phyloP scores from a whole-genome alignment of 2,113 vertebrate species.

The Nyctibius bracteatus region DNA sequence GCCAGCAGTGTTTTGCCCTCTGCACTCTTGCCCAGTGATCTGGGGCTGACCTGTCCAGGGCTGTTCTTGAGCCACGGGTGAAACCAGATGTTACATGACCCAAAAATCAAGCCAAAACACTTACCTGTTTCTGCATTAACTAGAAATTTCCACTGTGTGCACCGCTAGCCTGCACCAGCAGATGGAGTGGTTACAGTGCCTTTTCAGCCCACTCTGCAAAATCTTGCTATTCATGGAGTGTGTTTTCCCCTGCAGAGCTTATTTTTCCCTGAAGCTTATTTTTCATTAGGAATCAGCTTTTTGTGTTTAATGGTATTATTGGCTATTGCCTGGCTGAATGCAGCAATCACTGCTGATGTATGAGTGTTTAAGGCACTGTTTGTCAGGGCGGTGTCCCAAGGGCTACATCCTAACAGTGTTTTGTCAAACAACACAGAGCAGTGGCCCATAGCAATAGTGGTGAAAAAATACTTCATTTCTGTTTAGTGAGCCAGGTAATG shows the following conservation, averaged over 20 bases:
- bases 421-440: not conserved
- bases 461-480: not conserved
- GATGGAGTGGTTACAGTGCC: constrained; percentile 32
- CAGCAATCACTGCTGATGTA: not conserved
- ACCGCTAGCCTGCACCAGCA: not conserved
- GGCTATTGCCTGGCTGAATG: not conserved
- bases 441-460: accelerated
- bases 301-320: not conserved
- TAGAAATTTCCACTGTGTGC: not conserved
- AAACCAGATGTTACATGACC: not conserved
- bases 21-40: not conserved
- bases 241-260: not conserved
- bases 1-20: not conserved
- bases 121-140: not conserved
- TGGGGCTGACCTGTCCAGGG: not conserved
- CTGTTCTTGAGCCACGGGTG: accelerated
- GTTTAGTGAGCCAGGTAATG: not conserved
- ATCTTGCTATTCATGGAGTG: not conserved
- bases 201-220: not conserved
- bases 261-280: not conserved
- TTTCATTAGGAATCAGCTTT: not conserved
- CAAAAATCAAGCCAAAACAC: not conserved
- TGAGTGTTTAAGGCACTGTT: not conserved
- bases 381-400: not conserved
- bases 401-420: not conserved